A percentile compares a stretch with the other conserved stretches of the same genome.
Conservation (phyloP, 2,888 invertebrate genomes). For the Kryphioiulus occultus region DNA sequence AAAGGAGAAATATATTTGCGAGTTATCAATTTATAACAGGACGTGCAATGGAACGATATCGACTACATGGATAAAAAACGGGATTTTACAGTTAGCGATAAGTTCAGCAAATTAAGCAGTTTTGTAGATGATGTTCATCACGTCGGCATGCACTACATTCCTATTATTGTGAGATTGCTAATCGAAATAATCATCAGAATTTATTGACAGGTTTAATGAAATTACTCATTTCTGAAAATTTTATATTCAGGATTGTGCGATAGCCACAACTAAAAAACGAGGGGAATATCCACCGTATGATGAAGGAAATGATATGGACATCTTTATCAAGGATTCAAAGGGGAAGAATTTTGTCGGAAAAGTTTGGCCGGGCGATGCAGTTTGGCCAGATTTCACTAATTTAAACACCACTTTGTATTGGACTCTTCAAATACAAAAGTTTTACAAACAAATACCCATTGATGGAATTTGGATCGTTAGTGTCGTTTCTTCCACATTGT, state of each 20-base stretch:
- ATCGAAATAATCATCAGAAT: constrained; percentile 51
- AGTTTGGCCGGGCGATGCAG: constrained; percentile 78
- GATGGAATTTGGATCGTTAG: constrained; percentile 87
- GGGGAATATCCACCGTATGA: constrained; percentile 80
- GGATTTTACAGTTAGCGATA: constrained; percentile 61
- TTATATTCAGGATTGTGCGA: constrained; percentile 71
- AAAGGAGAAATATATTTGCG: not conserved
- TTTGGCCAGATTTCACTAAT: constrained; percentile 79
- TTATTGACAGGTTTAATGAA: not conserved
- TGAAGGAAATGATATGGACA: constrained; percentile 73
- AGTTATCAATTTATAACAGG: constrained; percentile 53
- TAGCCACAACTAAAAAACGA: constrained; percentile 72
- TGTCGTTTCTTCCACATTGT: constrained; percentile 55
- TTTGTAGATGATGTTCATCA: constrained; percentile 58
- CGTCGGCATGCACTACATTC: constrained; percentile 58
- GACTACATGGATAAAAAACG: constrained; percentile 62
- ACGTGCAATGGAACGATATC: constrained; percentile 61
- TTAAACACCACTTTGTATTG: constrained; percentile 76
- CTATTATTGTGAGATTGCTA: constrained; percentile 55
- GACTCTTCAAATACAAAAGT: constrained; percentile 72
- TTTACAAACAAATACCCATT: constrained; percentile 68
- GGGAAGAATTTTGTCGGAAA: constrained; percentile 75
- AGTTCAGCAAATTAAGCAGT: constrained; percentile 57
- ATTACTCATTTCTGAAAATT: constrained; percentile 25
- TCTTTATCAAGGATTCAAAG: constrained; percentile 75